A percentile compares a stretch with the other conserved stretches of the same genome.
Evolutionary conservation across 1,140 invertebrate species (phyloP).

Genomic region (Dermatophagoides farinae): DNA sequence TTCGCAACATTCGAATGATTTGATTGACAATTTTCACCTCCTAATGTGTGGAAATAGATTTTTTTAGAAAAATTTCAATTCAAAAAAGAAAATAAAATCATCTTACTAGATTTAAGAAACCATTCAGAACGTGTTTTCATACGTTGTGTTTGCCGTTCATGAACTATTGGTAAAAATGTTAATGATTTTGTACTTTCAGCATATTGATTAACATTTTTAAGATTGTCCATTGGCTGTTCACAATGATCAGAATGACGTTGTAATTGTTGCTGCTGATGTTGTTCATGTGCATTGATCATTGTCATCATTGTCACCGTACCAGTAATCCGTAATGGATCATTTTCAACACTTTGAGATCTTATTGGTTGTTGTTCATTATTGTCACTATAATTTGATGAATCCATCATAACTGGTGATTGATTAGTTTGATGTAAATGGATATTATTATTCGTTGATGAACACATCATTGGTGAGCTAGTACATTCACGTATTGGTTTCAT

Average conservation of each 20-base stretch:
- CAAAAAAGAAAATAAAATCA: neutral
- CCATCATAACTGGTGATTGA: no score
- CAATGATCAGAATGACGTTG: constrained; percentile 23
- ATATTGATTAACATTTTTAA: constrained; percentile 61
- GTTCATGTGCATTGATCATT: neutral
- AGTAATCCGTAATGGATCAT: neutral
- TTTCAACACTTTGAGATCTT: neutral
- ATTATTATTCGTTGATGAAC: no score
- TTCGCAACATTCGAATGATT: constrained; percentile 1
- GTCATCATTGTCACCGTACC: neutral
- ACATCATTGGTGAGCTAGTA: no score
- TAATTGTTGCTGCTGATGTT: neutral
- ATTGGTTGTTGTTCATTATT: neutral
- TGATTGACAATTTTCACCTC: neutral
- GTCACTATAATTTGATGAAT: neutral
- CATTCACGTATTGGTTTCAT: no score
- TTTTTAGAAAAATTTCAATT: neutral
- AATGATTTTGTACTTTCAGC: constrained; percentile 79
- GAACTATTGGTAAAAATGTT: constrained; percentile 72
- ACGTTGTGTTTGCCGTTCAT: constrained; percentile 72
- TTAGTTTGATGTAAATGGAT: no score
- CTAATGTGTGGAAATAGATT: constrained; percentile 4
- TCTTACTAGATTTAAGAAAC: constrained; percentile 41
- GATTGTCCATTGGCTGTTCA: constrained; percentile 46
- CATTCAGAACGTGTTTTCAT: constrained; percentile 83